These are phyloP conservation scores for Busseola fusca DNA, from an alignment of 2,888 invertebrate genomes.

Conservation along the genomic window DNA sequence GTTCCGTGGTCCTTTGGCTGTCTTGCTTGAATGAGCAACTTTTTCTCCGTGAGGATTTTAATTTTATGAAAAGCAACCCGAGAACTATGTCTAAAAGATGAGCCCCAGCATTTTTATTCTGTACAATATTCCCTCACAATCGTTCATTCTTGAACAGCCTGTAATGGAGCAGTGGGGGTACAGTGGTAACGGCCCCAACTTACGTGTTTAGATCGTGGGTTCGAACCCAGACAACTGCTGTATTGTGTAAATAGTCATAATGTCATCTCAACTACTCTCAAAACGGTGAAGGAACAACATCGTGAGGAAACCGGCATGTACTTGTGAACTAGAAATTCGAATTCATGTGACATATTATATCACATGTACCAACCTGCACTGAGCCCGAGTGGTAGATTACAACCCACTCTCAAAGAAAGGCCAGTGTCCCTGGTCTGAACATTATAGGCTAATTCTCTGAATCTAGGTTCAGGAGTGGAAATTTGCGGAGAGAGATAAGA, in stretches of 20 bases:
- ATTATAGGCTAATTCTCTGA: not conserved
- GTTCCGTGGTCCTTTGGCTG: conserved; percentile 14
- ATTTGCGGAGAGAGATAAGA: conserved; percentile 1
- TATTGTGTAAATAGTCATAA: not conserved
- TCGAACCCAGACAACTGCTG: not conserved
- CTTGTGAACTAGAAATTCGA: not conserved
- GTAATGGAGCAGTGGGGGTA: not conserved
- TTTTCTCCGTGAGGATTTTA: conserved; percentile 6
- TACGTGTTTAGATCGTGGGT: not conserved
- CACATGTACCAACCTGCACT: not conserved
- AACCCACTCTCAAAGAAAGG: not conserved
- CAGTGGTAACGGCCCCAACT: not conserved
- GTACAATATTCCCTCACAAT: not conserved
- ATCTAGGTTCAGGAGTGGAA: conserved; percentile 6
- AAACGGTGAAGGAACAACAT: not conserved
- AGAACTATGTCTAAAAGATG: not conserved
- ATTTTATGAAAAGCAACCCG: not conserved
- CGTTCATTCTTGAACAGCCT: conserved; percentile 5
- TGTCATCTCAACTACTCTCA: not conserved
- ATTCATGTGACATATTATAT: not conserved
- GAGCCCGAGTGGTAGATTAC: not conserved
- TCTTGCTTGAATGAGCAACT: conserved; percentile 10
- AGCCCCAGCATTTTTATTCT: not conserved
- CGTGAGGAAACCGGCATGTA: not conserved
- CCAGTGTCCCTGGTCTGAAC: not conserved